phyloP scores from a whole-genome alignment of 64 coral and sea anemone genomes.

The Porites lutea region DNA sequence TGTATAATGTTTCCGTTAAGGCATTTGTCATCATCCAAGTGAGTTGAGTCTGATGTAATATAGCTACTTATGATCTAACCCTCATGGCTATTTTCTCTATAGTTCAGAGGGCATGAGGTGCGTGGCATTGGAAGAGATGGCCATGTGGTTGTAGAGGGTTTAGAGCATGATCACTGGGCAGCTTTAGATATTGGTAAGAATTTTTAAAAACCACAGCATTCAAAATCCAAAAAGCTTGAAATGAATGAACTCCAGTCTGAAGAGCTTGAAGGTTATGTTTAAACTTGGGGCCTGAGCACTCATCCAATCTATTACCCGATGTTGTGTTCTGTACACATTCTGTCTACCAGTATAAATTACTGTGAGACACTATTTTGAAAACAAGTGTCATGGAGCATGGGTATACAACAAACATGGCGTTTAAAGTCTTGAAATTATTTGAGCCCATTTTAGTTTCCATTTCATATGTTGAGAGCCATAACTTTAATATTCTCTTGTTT shows the following conservation, averaged over 20 bases:
- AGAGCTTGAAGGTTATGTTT: too few relatives aligned
- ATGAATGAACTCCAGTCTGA: too few relatives aligned
- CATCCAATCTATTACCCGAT: too few relatives aligned
- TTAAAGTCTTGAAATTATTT: too few relatives aligned
- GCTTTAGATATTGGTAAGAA: conserved; percentile 91
- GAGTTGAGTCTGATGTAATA: neutral
- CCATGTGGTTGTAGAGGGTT: conserved; percentile 83
- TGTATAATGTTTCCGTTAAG: neutral
- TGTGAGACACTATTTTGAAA: too few relatives aligned
- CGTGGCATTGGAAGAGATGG: conserved; percentile 82
- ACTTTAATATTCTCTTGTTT: neutral
- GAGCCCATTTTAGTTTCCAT: neutral
- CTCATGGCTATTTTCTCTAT: neutral
- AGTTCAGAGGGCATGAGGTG: conserved; percentile 83
- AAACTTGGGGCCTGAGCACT: too few relatives aligned
- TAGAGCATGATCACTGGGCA: conserved; percentile 90
- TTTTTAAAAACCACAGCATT: too few relatives aligned
- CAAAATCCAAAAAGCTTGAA: too few relatives aligned
- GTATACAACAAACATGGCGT: too few relatives aligned
- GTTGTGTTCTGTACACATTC: too few relatives aligned
- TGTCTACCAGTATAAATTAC: too few relatives aligned
- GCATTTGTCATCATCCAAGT: neutral
- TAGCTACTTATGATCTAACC: neutral
- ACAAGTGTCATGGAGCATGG: too few relatives aligned
- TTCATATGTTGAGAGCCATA: neutral